Conservation (phyloP, 2,888 invertebrate genomes). For the Pseudococcus viburni region DNA sequence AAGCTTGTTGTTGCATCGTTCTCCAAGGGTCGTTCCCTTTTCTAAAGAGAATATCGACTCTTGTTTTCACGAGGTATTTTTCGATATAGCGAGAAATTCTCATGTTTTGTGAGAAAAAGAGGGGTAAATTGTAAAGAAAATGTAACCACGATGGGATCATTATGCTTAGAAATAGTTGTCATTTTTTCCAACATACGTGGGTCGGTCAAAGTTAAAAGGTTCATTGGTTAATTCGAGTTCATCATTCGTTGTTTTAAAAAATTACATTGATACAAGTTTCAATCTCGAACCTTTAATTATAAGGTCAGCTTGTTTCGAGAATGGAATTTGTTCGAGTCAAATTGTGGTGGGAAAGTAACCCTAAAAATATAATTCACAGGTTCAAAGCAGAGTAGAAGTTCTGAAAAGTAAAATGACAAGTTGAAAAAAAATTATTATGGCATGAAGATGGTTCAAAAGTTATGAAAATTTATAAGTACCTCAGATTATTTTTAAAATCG, state of each 20-base stretch:
- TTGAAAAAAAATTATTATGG: too few relatives aligned
- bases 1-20: not conserved
- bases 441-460: too few relatives aligned
- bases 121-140: not conserved
- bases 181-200: not conserved
- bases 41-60: not conserved
- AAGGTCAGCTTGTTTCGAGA: conserved; percentile 6
- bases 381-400: not conserved
- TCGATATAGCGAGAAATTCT: not conserved
- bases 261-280: not conserved
- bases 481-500: too few relatives aligned
- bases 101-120: not conserved
- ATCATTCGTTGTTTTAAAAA: not conserved
- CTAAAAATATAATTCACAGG: not conserved
- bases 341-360: not conserved
- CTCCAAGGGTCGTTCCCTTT: not conserved
- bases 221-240: conserved; percentile 25
- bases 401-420: too few relatives aligned
- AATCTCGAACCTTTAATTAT: not conserved
- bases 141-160: not conserved
- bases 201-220: conserved; percentile 12
- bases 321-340: not conserved
- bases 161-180: not conserved
- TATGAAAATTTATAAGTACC: too few relatives aligned
- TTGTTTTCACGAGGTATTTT: not conserved